Evolutionary conservation across 2,113 vertebrate genomes (phyloP), one percentile per base, ranked within the genome.

Genomic region (Platysternon megacephalum): DNA sequence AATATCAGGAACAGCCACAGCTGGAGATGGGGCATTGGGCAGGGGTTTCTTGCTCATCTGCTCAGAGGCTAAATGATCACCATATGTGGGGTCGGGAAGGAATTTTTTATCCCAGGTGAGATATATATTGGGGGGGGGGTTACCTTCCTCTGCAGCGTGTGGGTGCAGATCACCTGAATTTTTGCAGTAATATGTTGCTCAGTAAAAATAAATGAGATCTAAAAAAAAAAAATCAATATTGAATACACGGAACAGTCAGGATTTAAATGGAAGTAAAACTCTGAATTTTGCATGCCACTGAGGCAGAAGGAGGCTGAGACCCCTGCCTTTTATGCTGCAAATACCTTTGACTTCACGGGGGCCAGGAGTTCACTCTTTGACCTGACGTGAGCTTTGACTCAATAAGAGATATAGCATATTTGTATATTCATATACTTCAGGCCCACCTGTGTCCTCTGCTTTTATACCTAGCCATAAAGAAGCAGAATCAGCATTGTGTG

Each of bases 191-290:
- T 86, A 56, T 29, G 48, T 22, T 88, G 22, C 90, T 79, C 68
- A 96, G 88, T 91, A 88, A 90, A 95, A 93, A 44, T 80, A 93
- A 91, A 92, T 90, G 85, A 93, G 46, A 87, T 32, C 42, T 26
- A 76, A 42, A 78, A 72, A 72, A 56, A 87, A 29, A 94, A 96
- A 91, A 84, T 90, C 84, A 92, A 80, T 95, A 89, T 3, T 92
- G 87, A 89, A 94, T 94, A 88, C 82, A 90, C 65, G 28, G 2
- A 94, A 35, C 11, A 42, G 85, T 94, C 81, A 85, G 32, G 83
- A 90, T 85, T 86, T 91, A 82, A 84, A 85, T 1, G 78, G 35
- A 48, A 16, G 26, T 86, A 91, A 94, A 96, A 87, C 9, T 55
- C n/a, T 92, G 88, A 65, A 78, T 80, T 96, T 88, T 95, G 53